A percentile compares a stretch with the other conserved stretches of the same genome.
Evolutionary conservation across 2,113 vertebrate species (phyloP).

Genomic region (Brachionichthys hirsutus): DNA sequence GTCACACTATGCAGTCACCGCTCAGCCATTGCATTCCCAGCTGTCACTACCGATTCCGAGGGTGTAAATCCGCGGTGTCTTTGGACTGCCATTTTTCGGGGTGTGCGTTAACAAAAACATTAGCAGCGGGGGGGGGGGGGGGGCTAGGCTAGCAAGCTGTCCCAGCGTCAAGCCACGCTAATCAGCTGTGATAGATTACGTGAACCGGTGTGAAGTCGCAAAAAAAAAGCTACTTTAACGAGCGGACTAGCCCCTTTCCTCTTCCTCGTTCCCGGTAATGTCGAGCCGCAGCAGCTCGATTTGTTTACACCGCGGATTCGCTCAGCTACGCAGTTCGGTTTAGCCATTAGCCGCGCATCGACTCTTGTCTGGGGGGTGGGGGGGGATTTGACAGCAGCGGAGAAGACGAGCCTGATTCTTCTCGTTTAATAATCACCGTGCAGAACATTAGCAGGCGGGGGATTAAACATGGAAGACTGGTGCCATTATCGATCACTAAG

Average conservation of each 20-base stretch:
- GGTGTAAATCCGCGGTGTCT: conserved; percentile 69
- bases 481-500: conserved; percentile 67
- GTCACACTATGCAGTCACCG: not conserved
- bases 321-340: conserved; percentile 72
- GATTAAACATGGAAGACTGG: conserved; percentile 17
- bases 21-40: conserved; percentile 62
- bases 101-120: conserved; percentile 76
- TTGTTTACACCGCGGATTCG: conserved; percentile 78
- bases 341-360: conserved; percentile 61
- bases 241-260: conserved; percentile 4
- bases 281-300: conserved; percentile 52
- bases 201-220: too few species aligned
- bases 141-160: conserved; percentile 42
- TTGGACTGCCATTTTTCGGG: conserved; percentile 74
- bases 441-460: conserved; percentile 14
- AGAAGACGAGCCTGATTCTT: conserved; percentile 16
- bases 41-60: conserved; percentile 66
- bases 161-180: conserved; percentile 36
- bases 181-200: conserved; percentile 62
- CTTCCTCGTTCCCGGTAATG: conserved; percentile 41
- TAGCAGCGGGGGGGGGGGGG: conserved; percentile 35
- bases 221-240: conserved; percentile 4
- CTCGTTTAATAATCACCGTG: not conserved
- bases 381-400: conserved; percentile 49
- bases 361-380: conserved; percentile 29